Evolutionary conservation across 1,140 invertebrate species (phyloP), one percentile per base, ranked within the genome.

Genomic region (Drosophila neocordata): DNA sequence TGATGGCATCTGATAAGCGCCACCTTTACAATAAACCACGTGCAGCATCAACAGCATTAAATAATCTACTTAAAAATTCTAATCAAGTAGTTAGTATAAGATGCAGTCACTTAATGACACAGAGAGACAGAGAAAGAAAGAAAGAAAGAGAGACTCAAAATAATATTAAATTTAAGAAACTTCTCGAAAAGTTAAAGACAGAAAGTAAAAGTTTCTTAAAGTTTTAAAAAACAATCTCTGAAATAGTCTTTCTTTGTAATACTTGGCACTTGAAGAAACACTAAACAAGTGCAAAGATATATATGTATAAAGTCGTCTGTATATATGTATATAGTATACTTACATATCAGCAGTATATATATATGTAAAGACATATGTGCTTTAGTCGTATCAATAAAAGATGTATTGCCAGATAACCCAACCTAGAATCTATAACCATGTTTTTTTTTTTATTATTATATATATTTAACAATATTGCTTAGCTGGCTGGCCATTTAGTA

Each of bases 361-460:
- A 18, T 48, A 35, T 35, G 13, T 44, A n/a, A 2, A 15, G 13
- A 34, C 6, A 34, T 13, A 11, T 31, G 7, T 5, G 41, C 18
- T 7, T 48, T 48, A 4, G 41, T 5, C 41, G 8, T 48, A 48
- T 48, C 41, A 48, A 48, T 48, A 48, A 15, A 31, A 48, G 41
- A 48, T 48, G 41, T 48, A 20, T 48, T 8, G 15, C 8, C 41
- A 20, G 41, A 48, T 48, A 48, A 48, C 41, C 41, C 41, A 48
- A 48, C 41, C 41, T 48, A 48, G 15, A 48, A 20, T 13, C 12
- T 12, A 18, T 44, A n/a, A 48, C 15, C 41, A n/a, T n/a, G n/a
- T n/a, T n/a, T n/a, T n/a, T n/a, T n/a, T n/a, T n/a, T n/a, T n/a
- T n/a, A n/a, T n/a, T n/a, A n/a, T n/a, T n/a, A 31, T 20, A 48